Evolutionary conservation across 2,797 vertebrate genomes (phyloP).

Genomic region (Chrysocyon brachyurus): DNA sequence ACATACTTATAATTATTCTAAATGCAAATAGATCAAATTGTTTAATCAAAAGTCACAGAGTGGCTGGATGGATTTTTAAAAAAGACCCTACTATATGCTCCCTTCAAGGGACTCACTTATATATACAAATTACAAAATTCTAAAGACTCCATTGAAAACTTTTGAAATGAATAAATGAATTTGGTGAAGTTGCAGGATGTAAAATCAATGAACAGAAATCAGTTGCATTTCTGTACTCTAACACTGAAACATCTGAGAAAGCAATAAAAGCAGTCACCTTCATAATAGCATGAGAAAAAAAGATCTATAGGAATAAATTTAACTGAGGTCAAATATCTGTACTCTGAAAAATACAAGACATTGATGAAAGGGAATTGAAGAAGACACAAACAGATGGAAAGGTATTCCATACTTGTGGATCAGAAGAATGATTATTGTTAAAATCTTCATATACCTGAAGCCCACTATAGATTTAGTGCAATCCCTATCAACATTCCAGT

Average conservation of each 20-base stretch:
- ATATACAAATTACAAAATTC: background rate
- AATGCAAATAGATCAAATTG: background rate
- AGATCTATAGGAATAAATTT: background rate
- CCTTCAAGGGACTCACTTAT: background rate
- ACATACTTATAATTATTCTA: background rate
- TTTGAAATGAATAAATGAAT: too few relatives aligned
- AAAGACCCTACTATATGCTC: background rate
- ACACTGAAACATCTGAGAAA: background rate
- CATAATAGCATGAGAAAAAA: background rate
- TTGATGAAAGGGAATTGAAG: background rate
- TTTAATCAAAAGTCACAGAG: background rate
- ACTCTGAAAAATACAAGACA: background rate
- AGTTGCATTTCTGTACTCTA: background rate
- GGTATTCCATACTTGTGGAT: background rate
- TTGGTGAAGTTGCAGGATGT: background rate
- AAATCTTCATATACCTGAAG: background rate
- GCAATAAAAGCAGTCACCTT: background rate
- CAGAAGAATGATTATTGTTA: background rate
- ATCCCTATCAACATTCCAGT: background rate
- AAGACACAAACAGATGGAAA: background rate
- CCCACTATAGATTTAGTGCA: background rate
- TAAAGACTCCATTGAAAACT: too few relatives aligned
- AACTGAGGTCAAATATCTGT: background rate
- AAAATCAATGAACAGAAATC: background rate
- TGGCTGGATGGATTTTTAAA: background rate